Percentiles rank a stretch among this genome's conserved stretches.
Conservation (phyloP, 30 jellyfish, hydroid and myxozoan genomes). For the Aurelia sp. region DNA sequence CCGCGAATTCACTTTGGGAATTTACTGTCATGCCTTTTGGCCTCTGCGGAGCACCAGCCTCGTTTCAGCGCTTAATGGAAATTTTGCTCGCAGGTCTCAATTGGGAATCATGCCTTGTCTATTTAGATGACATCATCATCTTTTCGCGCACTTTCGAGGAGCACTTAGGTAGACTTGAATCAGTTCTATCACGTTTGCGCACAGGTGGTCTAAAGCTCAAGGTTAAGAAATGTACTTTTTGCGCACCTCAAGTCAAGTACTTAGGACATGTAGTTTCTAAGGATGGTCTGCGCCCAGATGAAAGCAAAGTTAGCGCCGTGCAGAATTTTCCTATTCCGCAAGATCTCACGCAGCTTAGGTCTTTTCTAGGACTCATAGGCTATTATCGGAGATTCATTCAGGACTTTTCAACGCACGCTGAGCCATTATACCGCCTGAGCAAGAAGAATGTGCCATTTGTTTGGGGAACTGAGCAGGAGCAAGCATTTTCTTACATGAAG, state of each 20-base stretch:
- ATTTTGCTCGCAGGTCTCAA: slow-evolving; percentile 41
- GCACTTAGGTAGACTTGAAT: neutral
- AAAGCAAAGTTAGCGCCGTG: slow-evolving; percentile 4
- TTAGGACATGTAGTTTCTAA: slow-evolving; percentile 67
- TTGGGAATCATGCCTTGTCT: slow-evolving; percentile 64
- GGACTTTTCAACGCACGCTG: slow-evolving; percentile 57
- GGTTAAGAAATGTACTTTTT: slow-evolving; percentile 49
- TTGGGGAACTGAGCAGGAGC: slow-evolving; percentile 50
- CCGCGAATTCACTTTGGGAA: slow-evolving; percentile 34
- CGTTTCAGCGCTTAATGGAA: slow-evolving; percentile 70
- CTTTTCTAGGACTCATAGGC: slow-evolving; percentile 63
- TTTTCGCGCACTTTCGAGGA: slow-evolving; percentile 62
- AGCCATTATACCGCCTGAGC: slow-evolving; percentile 40
- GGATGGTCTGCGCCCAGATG: too few relatives aligned
- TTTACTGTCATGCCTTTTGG: slow-evolving; percentile 77
- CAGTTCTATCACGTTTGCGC: neutral
- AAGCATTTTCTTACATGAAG: slow-evolving; percentile 64
- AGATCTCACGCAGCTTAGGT: slow-evolving; percentile 50
- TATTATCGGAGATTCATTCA: slow-evolving; percentile 60
- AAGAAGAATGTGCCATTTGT: slow-evolving; percentile 27
- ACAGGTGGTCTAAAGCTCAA: slow-evolving; percentile 43
- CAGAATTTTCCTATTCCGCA: slow-evolving; percentile 50
- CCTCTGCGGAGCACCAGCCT: slow-evolving; percentile 67
- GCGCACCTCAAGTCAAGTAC: slow-evolving; percentile 40
- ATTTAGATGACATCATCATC: slow-evolving; percentile 55